Conservation (phyloP, 2,888 invertebrate genomes). For the Rhamnusium bicolor region DNA sequence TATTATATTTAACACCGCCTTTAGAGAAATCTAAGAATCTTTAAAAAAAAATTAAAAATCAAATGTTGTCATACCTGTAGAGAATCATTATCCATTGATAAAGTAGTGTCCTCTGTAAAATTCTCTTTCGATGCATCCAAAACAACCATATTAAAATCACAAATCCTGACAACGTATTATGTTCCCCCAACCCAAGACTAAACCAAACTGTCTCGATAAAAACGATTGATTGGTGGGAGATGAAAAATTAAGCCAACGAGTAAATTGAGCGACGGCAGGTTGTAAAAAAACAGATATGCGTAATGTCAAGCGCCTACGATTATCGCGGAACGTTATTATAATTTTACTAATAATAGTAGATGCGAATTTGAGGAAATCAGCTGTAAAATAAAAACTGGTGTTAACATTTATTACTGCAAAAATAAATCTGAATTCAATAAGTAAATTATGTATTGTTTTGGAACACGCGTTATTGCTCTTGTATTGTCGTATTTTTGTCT, state of each 20-base stretch:
- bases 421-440: too few species aligned
- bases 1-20: background rate
- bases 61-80: constrained; percentile 29
- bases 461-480: too few species aligned
- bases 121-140: constrained; percentile 24
- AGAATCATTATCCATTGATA: constrained; percentile 22
- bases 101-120: constrained; percentile 8
- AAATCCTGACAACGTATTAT: constrained; percentile 4
- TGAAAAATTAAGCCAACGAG: constrained; percentile 41
- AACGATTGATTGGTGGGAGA: constrained; percentile 46
- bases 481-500: too few species aligned
- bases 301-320: constrained; percentile 22
- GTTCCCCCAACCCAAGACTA: constrained; percentile 31
- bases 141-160: constrained; percentile 28
- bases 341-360: background rate
- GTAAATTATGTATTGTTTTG: too few species aligned
- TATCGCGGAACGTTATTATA: background rate
- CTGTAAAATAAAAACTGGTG: too few species aligned
- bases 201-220: constrained; percentile 38
- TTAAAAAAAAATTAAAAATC: background rate
- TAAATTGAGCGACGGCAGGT: constrained; percentile 27
- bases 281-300: constrained; percentile 15
- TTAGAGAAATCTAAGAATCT: background rate
- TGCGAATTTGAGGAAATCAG: too few species aligned
- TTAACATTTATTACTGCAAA: too few species aligned